phyloP scores from a whole-genome alignment of 2,888 invertebrate genomes.

The Adineta ricciae region DNA sequence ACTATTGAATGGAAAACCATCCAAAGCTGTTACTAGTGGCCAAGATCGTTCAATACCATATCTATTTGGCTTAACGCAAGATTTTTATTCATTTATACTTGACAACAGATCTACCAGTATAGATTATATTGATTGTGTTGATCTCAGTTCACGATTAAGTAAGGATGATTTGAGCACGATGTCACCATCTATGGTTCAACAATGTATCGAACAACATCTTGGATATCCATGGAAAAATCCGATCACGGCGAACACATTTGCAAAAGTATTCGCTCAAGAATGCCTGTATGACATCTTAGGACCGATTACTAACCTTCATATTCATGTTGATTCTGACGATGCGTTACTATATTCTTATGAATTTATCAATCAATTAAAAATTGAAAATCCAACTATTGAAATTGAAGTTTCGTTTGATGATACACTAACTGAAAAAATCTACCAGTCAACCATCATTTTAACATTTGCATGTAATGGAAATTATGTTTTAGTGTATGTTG shows the following conservation, averaged over 20 bases:
- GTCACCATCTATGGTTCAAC: neutral
- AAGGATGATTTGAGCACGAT: neutral
- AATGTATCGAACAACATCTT: neutral
- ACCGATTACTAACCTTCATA: neutral
- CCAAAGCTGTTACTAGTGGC: neutral
- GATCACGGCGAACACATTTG: neutral
- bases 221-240: neutral
- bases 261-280: no score
- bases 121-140: neutral
- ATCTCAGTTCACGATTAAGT: neutral
- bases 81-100: neutral
- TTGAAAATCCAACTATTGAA: neutral
- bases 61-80: neutral
- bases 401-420: neutral
- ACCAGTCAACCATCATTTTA: neutral
- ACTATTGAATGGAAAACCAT: neutral
- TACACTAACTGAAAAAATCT: neutral
- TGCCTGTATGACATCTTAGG: neutral
- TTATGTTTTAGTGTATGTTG: neutral
- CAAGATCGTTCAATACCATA: neutral
- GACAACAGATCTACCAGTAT: neutral
- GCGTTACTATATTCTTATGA: neutral
- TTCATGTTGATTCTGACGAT: neutral
- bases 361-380: neutral
- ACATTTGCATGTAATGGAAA: neutral